phyloP scores from a whole-genome alignment of 1,140 invertebrate genomes.

The Oreohelix idahoensis region DNA sequence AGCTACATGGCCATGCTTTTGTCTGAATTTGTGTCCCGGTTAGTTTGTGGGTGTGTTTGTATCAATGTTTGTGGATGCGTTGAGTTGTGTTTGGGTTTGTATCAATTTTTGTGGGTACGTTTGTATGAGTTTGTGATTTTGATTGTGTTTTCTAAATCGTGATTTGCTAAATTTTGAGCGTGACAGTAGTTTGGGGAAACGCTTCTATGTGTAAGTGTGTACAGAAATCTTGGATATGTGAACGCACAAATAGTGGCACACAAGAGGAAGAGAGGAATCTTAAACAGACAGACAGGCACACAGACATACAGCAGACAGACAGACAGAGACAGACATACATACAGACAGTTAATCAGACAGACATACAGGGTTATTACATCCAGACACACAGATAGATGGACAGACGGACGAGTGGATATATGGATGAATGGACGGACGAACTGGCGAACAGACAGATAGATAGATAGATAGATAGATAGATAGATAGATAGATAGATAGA shows the following conservation, averaged over 20 bases:
- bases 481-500: neutral
- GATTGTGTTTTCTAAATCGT: no score
- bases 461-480: no score
- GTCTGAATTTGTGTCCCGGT: neutral
- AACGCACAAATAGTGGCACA: constrained; percentile 7
- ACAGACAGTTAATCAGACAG: neutral
- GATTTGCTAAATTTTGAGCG: neutral
- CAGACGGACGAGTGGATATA: no score
- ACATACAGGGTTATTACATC: no score
- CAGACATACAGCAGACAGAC: no score
- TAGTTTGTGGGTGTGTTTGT: constrained; percentile 14
- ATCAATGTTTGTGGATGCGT: constrained; percentile 5
- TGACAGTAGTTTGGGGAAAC: no score
- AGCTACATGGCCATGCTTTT: neutral
- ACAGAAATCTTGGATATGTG: no score
- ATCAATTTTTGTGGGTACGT: neutral
- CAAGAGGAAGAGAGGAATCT: neutral
- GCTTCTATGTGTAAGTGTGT: no score
- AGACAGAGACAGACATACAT: no score
- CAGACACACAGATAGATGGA: no score
- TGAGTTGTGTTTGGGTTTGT: neutral
- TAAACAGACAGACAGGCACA: neutral
- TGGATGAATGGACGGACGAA: no score
- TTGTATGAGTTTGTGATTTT: neutral
- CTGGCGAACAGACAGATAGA: no score